Percentiles rank a stretch among this genome's conserved stretches.
Evolutionary conservation across 2,113 vertebrate species (phyloP).

Genomic region (Lampris incognitus): DNA sequence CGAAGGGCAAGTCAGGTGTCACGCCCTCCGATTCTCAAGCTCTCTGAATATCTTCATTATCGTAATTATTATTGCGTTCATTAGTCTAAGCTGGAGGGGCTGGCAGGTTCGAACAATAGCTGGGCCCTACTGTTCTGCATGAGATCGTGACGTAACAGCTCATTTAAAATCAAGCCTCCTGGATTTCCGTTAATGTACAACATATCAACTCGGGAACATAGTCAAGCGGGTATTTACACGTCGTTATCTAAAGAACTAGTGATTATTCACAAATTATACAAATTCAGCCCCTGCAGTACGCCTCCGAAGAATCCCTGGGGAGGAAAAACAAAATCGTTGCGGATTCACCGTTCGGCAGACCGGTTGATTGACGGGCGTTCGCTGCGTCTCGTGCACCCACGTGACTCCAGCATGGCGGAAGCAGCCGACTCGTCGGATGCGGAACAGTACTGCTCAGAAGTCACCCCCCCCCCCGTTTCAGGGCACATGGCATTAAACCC

Average conservation of each 20-base stretch:
- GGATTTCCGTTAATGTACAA: constrained; percentile 48
- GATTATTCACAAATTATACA: constrained; percentile 72
- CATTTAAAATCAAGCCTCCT: constrained; percentile 7
- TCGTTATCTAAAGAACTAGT: constrained; percentile 34
- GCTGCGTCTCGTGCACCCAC: constrained; percentile 29
- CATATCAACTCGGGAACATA: constrained; percentile 35
- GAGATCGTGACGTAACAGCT: constrained; percentile 39
- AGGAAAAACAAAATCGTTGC: constrained; percentile 2
- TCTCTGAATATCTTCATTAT: no score
- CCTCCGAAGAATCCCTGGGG: constrained; percentile 19
- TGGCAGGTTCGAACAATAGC: not conserved
- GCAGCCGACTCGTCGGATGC: not conserved
- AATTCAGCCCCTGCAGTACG: constrained; percentile 67
- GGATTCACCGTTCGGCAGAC: constrained; percentile 13
- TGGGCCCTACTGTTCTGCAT: not conserved
- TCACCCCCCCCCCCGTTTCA: constrained; percentile 12
- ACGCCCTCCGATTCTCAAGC: no score
- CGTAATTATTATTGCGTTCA: no score
- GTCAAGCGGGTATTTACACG: constrained; percentile 64
- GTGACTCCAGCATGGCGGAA: not conserved
- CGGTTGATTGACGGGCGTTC: constrained; percentile 11
- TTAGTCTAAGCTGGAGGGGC: no score
- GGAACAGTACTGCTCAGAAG: not conserved
- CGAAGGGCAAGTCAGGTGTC: no score
- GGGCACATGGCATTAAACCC: not conserved